These are phyloP conservation scores for Sandelia bainsii DNA, from an alignment of 2,797 vertebrate genomes.

Conservation along the genomic window DNA sequence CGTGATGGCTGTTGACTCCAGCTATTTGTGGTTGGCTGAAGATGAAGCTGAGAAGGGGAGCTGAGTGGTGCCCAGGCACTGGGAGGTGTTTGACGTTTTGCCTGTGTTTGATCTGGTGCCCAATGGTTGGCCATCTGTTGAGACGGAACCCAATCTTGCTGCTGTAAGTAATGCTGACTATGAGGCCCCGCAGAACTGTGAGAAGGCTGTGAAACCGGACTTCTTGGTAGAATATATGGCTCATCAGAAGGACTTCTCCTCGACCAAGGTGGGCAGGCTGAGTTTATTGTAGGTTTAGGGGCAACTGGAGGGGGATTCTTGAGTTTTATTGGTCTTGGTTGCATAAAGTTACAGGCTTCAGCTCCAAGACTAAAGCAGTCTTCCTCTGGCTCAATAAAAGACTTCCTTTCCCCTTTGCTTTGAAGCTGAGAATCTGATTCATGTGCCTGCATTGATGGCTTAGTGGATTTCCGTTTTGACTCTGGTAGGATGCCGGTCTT, in stretches of 20 bases:
- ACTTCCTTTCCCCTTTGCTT: slow-evolving; percentile 86
- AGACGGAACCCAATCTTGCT: slow-evolving; percentile 66
- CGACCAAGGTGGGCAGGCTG: slow-evolving; percentile 89
- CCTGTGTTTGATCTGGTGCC: slow-evolving; percentile 71
- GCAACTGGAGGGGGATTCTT: slow-evolving; percentile 96
- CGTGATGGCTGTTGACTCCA: slow-evolving; percentile 77
- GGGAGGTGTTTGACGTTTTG: slow-evolving; percentile 68
- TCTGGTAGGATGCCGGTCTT: slow-evolving; percentile 92
- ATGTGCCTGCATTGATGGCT: slow-evolving; percentile 83
- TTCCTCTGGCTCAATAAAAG: slow-evolving; percentile 93
- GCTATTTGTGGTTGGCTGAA: slow-evolving; percentile 70
- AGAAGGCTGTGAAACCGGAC: slow-evolving; percentile 69
- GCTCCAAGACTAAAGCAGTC: slow-evolving; percentile 98
- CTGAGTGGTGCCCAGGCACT: slow-evolving; percentile 64
- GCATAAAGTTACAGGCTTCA: slow-evolving; percentile 99
- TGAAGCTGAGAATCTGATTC: slow-evolving; percentile 84
- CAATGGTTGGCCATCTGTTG: slow-evolving; percentile 73
- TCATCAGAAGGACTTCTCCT: slow-evolving; percentile 78
- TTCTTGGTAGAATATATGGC: slow-evolving; percentile 77
- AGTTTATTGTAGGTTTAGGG: slow-evolving; percentile 91
- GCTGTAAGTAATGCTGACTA: slow-evolving; percentile 65
- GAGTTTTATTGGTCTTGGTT: slow-evolving; percentile 88
- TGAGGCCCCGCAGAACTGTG: slow-evolving; percentile 52
- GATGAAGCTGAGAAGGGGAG: slow-evolving; percentile 71
- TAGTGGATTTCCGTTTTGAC: slow-evolving; percentile 86